These are phyloP conservation scores for Pangasius macronema DNA, from an alignment of 2,797 vertebrate genomes.

Conservation along the genomic window DNA sequence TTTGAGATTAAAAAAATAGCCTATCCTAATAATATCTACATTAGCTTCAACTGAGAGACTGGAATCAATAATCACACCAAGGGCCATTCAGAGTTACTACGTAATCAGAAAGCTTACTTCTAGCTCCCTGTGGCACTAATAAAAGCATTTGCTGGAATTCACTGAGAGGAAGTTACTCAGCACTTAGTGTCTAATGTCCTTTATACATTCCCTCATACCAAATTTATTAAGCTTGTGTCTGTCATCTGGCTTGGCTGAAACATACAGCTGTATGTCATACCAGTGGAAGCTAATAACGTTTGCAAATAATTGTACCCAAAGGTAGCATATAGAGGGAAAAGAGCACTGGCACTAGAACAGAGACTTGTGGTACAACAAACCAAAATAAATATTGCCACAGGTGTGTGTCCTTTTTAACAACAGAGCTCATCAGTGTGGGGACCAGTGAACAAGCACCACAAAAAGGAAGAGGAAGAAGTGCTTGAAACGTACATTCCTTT, in stretches of 20 bases:
- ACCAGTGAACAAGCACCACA: not conserved
- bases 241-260: not conserved
- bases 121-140: not conserved
- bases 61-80: not conserved
- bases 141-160: not conserved
- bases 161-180: not conserved
- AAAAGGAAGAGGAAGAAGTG: not conserved
- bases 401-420: not conserved
- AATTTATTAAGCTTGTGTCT: not conserved
- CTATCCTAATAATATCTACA: not conserved
- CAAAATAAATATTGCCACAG: too few relatives aligned
- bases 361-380: not conserved
- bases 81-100: not conserved
- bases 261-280: not conserved
- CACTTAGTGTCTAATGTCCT: not conserved
- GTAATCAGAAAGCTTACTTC: constrained; percentile 1
- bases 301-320: not conserved
- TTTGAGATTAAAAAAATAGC: not conserved
- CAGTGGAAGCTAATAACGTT: not conserved
- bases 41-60: not conserved
- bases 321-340: not conserved
- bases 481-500: not conserved
- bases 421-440: not conserved
- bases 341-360: not conserved
- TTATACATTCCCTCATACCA: not conserved